Evolutionary conservation across 2,888 invertebrate genomes (phyloP).

Genomic region (Arctia plantaginis): DNA sequence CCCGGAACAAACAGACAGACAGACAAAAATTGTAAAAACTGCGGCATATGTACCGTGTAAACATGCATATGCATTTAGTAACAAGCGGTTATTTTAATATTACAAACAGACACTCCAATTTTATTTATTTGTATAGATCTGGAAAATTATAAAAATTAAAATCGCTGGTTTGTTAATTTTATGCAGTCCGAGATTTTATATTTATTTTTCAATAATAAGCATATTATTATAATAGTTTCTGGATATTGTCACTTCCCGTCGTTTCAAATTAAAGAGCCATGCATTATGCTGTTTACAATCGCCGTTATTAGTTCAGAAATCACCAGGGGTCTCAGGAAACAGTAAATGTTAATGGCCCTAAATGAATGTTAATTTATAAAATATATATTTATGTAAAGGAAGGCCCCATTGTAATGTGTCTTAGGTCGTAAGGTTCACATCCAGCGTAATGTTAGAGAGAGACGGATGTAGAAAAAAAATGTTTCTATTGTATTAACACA

Average conservation of each 20-base stretch:
- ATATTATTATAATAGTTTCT: background rate
- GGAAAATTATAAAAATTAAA: too few species aligned
- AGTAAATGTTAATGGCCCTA: constrained; percentile 52
- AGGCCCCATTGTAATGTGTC: constrained; percentile 21
- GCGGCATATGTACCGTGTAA: too few species aligned
- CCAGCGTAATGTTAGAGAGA: background rate
- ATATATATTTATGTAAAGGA: constrained; percentile 23
- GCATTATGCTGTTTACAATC: constrained; percentile 20
- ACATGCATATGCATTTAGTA: too few species aligned
- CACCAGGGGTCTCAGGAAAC: constrained; percentile 47
- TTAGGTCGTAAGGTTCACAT: constrained; percentile 28
- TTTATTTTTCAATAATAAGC: too few species aligned
- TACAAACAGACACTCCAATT: too few species aligned
- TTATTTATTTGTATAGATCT: too few species aligned
- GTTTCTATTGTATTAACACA: too few species aligned
- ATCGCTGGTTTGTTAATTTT: too few species aligned
- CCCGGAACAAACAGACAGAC: too few species aligned
- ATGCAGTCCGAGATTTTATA: too few species aligned
- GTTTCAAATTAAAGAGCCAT: constrained; percentile 10
- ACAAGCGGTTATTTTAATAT: too few species aligned
- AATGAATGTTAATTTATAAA: constrained; percentile 42
- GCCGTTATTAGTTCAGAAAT: constrained; percentile 33
- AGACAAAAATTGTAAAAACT: too few species aligned
- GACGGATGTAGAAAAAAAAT: constrained; percentile 20
- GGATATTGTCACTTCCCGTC: background rate